A percentile compares a stretch with the other conserved stretches of the same genome.
phyloP scores from a whole-genome alignment of 2,888 invertebrate genomes.

The Lasioglossum vierecki region DNA sequence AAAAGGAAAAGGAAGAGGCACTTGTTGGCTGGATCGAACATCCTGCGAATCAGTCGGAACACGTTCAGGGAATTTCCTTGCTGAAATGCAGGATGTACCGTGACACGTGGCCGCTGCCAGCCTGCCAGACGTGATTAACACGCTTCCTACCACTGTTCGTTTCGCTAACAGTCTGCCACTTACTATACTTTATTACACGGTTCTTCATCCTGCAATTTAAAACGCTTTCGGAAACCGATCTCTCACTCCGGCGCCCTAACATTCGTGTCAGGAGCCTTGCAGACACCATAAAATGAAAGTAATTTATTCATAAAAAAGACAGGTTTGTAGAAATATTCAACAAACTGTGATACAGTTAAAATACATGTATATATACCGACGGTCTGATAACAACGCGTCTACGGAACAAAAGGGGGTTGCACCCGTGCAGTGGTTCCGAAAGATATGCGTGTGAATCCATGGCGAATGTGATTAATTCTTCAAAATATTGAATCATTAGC shows the following conservation, averaged over 20 bases:
- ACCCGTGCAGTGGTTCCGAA: background rate
- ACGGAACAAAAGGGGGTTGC: background rate
- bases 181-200: background rate
- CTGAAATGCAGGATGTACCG: conserved; percentile 19
- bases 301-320: no score
- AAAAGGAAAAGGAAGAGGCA: conserved; percentile 31
- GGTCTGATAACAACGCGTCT: background rate
- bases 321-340: background rate
- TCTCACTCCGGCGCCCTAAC: no score
- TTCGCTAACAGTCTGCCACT: background rate
- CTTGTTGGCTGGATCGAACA: conserved; percentile 53
- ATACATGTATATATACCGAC: background rate
- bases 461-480: background rate
- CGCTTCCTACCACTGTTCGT: background rate
- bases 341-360: background rate
- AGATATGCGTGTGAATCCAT: background rate
- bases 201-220: no score
- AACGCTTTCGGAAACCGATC: no score
- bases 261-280: no score
- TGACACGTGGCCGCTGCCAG: conserved; percentile 20
- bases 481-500: background rate
- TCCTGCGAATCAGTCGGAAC: conserved; percentile 46
- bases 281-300: no score
- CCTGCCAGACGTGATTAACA: background rate
- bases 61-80: conserved; percentile 40